These are phyloP conservation scores for Alentia gelatinosa DNA, from an alignment of 2,888 invertebrate genomes.

Conservation along the genomic window DNA sequence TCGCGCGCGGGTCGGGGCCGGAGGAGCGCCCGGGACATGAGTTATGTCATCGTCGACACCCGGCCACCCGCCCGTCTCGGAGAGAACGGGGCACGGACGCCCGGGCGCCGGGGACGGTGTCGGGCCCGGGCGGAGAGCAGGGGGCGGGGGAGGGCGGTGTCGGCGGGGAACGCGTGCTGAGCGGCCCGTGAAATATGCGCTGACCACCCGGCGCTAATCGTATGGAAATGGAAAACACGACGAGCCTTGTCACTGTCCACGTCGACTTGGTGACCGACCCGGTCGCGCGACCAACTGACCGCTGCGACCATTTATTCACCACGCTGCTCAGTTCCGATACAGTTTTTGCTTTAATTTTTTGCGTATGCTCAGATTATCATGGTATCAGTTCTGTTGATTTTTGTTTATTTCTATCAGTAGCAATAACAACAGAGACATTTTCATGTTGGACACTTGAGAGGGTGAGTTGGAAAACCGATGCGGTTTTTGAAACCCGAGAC, in stretches of 20 bases:
- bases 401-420: too few species aligned
- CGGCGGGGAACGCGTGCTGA: neutral
- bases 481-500: neutral
- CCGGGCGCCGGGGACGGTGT: neutral
- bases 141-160: neutral
- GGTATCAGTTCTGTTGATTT: too few species aligned
- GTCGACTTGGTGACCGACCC: neutral
- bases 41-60: neutral
- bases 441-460: neutral
- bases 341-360: too few species aligned
- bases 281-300: neutral
- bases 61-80: neutral
- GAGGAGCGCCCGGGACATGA: neutral
- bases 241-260: neutral
- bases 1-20: neutral
- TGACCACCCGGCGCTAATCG: slow-evolving; percentile 46
- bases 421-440: neutral
- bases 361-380: too few species aligned
- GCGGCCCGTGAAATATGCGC: slow-evolving; percentile 14
- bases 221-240: neutral
- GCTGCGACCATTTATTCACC: too few species aligned
- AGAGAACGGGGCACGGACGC: too few species aligned
- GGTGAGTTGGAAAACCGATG: neutral
- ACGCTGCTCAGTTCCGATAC: too few species aligned
- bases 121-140: neutral